Evolutionary conservation across 2,113 vertebrate genomes (phyloP).

Genomic region (Zosterops hypoxanthus): DNA sequence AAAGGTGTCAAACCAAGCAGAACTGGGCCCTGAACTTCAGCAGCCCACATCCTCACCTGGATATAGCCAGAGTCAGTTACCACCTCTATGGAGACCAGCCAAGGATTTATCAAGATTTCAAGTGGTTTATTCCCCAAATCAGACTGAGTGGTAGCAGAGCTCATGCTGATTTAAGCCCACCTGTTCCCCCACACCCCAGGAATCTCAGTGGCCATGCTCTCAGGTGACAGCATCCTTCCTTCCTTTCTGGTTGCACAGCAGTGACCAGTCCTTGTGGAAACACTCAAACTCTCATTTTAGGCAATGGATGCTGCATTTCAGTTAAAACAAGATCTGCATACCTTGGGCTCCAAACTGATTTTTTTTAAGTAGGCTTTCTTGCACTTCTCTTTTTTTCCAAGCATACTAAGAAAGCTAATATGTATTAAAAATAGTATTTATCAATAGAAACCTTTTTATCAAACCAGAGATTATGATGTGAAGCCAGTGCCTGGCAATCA

Average conservation of each 20-base stretch:
- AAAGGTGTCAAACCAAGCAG: neutral
- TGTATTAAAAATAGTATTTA: neutral
- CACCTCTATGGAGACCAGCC: neutral
- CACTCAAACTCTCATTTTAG: neutral
- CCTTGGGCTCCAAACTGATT: neutral
- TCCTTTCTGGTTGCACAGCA: neutral
- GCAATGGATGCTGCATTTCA: neutral
- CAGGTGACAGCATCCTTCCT: neutral
- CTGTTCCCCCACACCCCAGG: neutral
- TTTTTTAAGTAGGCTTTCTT: neutral
- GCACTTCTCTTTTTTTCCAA: neutral
- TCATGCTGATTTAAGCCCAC: neutral
- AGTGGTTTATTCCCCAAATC: neutral
- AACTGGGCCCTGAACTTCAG: neutral
- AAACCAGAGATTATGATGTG: neutral
- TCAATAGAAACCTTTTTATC: neutral
- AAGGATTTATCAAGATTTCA: neutral
- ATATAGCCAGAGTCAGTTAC: neutral
- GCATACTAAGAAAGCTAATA: neutral
- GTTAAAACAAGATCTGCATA: neutral
- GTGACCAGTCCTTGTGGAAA: neutral
- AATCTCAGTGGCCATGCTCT: neutral
- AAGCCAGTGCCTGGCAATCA: neutral
- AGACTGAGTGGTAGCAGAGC: neutral
- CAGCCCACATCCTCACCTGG: neutral